Evolutionary conservation across 2,888 invertebrate genomes (phyloP).

Genomic region (Drosophila infuscata): DNA sequence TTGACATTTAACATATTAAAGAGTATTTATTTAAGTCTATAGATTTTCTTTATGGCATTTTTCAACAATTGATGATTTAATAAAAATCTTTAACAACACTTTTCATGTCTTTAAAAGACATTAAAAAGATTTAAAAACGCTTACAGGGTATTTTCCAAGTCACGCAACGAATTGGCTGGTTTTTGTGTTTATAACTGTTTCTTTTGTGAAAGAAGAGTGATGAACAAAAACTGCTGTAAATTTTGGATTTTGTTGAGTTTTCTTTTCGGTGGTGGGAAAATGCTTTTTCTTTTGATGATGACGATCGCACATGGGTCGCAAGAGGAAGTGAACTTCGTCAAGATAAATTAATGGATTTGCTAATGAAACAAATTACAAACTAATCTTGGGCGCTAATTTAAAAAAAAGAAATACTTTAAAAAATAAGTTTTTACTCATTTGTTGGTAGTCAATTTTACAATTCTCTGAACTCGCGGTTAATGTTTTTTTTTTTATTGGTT

Average conservation of each 20-base stretch:
- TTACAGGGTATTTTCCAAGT: conserved; percentile 37
- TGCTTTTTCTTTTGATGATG: conserved; percentile 66
- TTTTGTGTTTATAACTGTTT: conserved; percentile 29
- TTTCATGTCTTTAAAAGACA: not conserved
- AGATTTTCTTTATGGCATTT: not conserved
- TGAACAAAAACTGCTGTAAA: conserved; percentile 43
- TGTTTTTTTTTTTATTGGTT: conserved; percentile 54
- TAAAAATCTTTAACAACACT: conserved; percentile 5
- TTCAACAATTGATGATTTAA: not conserved
- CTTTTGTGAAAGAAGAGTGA: conserved; percentile 17
- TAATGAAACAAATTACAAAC: conserved; percentile 58
- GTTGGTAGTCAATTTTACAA: not conserved
- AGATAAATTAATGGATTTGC: conserved; percentile 55
- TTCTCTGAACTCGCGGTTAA: conserved; percentile 29
- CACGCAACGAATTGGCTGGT: not conserved
- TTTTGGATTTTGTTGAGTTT: conserved; percentile 43
- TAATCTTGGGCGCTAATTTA: conserved; percentile 31
- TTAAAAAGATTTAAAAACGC: not conserved
- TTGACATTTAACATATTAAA: not conserved
- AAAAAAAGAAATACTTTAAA: not conserved
- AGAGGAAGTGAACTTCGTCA: conserved; percentile 28
- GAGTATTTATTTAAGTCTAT: not conserved
- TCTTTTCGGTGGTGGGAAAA: conserved; percentile 66
- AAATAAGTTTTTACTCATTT: not conserved
- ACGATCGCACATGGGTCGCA: conserved; percentile 18